phyloP scores from a whole-genome alignment of 2,888 invertebrate species.

The Heliconius ismenius region DNA sequence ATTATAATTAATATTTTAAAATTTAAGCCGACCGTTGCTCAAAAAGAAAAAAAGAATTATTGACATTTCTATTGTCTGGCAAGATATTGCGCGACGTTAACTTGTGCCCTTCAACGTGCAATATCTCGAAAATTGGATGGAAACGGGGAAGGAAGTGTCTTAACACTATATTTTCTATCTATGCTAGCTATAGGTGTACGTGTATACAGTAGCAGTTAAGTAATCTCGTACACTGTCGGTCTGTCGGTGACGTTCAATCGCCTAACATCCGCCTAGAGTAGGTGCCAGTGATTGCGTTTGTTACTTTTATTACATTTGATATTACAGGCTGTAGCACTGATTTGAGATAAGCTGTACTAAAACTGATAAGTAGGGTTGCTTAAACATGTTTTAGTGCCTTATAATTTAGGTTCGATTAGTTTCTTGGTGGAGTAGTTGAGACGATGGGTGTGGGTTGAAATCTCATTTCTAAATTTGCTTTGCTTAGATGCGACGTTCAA shows the following conservation, averaged over 20 bases:
- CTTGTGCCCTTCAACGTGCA: neutral
- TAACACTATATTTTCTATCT: too few relatives aligned
- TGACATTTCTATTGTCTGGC: neutral
- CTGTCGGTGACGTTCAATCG: neutral
- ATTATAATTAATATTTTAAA: too few relatives aligned
- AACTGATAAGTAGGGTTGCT: neutral
- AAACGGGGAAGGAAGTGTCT: neutral
- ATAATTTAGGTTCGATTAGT: neutral
- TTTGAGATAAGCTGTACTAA: conserved; percentile 12
- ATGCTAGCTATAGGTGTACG: neutral
- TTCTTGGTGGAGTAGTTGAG: neutral
- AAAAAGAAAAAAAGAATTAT: too few relatives aligned
- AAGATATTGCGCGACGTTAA: neutral
- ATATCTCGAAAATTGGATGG: neutral
- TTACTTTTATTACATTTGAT: conserved; percentile 15
- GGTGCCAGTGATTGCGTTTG: conserved; percentile 3
- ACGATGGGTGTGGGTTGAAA: neutral
- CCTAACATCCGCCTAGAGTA: conserved; percentile 1
- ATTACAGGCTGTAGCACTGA: neutral
- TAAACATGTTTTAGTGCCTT: neutral
- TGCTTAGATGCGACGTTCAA: too few relatives aligned
- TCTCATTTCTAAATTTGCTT: neutral
- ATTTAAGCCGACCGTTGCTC: too few relatives aligned
- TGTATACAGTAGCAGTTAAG: neutral
- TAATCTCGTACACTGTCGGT: neutral